These are phyloP conservation scores for Eurytoma adleriae DNA, from an alignment of 2,888 invertebrate species.

Conservation along the genomic window DNA sequence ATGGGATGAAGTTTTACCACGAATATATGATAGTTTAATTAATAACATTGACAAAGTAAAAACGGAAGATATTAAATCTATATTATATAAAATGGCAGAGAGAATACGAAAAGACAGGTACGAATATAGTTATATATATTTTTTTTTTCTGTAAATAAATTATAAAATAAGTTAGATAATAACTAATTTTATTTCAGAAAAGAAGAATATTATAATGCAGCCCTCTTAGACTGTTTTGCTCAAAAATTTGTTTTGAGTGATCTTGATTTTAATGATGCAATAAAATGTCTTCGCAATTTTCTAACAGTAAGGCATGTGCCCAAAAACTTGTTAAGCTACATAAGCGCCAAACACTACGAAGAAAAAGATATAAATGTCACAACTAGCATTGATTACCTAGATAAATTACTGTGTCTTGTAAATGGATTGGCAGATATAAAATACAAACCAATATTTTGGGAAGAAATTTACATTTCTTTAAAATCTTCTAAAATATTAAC, in stretches of 20 bases:
- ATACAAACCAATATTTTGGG: constrained; percentile 16
- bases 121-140: neutral
- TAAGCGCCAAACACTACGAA: neutral
- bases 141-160: neutral
- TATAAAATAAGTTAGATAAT: neutral
- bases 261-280: neutral
- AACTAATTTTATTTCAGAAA: neutral
- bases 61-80: neutral
- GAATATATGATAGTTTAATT: neutral
- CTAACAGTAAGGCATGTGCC: neutral
- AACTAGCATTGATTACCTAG: too few relatives aligned
- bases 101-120: neutral
- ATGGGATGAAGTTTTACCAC: neutral
- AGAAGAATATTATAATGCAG: neutral
- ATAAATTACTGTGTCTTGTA: neutral
- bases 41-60: neutral
- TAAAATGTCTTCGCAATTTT: neutral
- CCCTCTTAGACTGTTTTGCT: neutral
- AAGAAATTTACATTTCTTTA: neutral
- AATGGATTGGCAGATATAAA: constrained; percentile 7
- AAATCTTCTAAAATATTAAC: neutral
- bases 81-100: neutral
- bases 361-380: neutral
- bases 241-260: neutral
- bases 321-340: constrained; percentile 12